These are phyloP conservation scores for Phoeniculus purpureus DNA, from an alignment of 2,797 vertebrate genomes.

Conservation along the genomic window DNA sequence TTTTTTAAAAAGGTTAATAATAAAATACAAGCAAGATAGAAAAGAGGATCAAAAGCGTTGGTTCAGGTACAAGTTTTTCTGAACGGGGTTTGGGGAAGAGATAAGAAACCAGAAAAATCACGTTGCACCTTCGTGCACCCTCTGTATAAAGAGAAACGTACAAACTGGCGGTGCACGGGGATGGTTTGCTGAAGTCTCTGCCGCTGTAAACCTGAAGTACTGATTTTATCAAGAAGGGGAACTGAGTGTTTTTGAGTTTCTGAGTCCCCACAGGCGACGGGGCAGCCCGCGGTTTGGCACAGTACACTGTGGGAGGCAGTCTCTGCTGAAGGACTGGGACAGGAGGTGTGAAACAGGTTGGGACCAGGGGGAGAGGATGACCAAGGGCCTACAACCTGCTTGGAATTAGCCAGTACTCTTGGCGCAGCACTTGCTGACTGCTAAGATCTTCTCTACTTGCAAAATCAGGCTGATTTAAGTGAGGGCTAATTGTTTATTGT, in stretches of 20 bases:
- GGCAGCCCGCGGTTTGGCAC: slow-evolving; percentile 45
- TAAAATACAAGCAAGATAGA: slow-evolving; percentile 70
- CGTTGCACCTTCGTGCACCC: slow-evolving; percentile 22
- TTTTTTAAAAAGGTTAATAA: slow-evolving; percentile 52
- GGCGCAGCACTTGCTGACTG: not conserved
- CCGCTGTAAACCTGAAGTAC: slow-evolving; percentile 55
- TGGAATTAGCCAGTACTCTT: not conserved
- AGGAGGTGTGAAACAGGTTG: not conserved
- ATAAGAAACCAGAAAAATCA: slow-evolving; percentile 56
- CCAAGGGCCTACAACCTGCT: not conserved
- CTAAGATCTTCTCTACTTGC: not conserved
- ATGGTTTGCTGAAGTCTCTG: slow-evolving; percentile 17
- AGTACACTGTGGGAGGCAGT: slow-evolving; percentile 45
- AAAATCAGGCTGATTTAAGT: not conserved
- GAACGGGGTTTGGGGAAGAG: slow-evolving; percentile 3
- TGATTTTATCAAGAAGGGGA: slow-evolving; percentile 59
- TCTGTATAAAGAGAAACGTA: slow-evolving; percentile 51
- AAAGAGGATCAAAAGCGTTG: slow-evolving; percentile 64
- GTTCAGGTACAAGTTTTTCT: slow-evolving; percentile 48
- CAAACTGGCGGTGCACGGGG: slow-evolving; percentile 20
- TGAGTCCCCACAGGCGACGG: not conserved
- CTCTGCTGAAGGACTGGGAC: slow-evolving; percentile 55
- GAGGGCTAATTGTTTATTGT: not conserved
- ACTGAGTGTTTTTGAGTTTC: not conserved
- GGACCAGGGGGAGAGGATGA: not conserved